These are phyloP conservation scores for Myotis findleyi DNA, from an alignment of 2,797 vertebrate genomes.

Conservation along the genomic window DNA sequence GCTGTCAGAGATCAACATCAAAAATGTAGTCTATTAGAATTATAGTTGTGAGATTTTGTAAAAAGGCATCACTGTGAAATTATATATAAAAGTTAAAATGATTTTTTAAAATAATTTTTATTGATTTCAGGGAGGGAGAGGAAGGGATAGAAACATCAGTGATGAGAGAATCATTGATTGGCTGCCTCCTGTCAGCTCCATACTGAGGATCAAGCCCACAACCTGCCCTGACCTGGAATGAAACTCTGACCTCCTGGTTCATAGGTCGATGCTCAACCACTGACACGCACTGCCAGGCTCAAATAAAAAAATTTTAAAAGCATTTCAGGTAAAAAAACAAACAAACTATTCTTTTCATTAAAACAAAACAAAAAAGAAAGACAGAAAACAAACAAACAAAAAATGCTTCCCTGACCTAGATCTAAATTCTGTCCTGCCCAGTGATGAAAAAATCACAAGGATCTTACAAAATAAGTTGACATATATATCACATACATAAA, in stretches of 20 bases:
- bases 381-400: neutral
- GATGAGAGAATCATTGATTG: no score
- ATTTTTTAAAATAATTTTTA: neutral
- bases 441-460: neutral
- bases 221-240: no score
- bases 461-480: neutral
- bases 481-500: neutral
- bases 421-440: neutral
- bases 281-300: no score
- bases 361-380: no score
- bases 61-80: neutral
- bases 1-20: neutral
- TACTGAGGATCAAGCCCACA: no score
- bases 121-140: neutral
- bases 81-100: neutral
- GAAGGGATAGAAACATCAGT: no score
- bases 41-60: neutral
- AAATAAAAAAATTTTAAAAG: neutral
- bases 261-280: no score
- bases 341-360: neutral
- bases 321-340: neutral
- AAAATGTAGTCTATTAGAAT: neutral
- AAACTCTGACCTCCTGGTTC: no score
- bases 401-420: neutral
- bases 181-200: no score